Base-by-base conservation (phyloP, 2,888 invertebrate genomes). In the Cephus runcator region DNA sequence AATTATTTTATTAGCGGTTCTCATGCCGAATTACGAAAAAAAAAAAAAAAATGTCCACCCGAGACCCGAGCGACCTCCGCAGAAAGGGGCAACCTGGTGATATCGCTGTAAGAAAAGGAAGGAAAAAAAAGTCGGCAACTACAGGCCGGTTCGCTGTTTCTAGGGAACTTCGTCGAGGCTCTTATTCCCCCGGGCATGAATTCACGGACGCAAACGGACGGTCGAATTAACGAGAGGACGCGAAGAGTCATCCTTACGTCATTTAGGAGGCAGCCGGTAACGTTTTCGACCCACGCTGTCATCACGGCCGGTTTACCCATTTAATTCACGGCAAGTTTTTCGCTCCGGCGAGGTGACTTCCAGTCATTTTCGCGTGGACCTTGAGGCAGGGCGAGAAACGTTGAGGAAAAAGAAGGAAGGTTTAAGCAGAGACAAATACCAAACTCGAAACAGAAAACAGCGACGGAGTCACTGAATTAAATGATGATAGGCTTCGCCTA, bases 1-100 rank as follows among this genome's bases (percentile, higher is more conserved):
- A 90, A 90, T 90, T 90, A 90, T 90, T 90, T 90, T 90, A 91
- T 90, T 89, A 89, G 88, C 89, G 88, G 85, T 87, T 87, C 56
- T 56, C 56, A 56, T 56, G 2, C 56, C 23, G 56, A 56, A 23
- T 56, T 56, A 15, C 23, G 56, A 34, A 34, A 11, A 34, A 34
- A 34, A 33, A 56, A 15, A 23, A 56, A 15, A 23, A 23, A 40
- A 40, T 23, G 23, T 9, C 2, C 23, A 23, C 9, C 56, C 56
- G 23, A 23, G 56, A 56, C 56, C 71, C 6, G 31, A 71, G 12
- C 31, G 31, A 31, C 31, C 71, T 31, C 15, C 31, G 11, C n/a
- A 23, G 56, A 9, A 23, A 15, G 23, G 56, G 56, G 1, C 23
- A 23, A 2, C 9, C 15, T 9, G 23, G 56, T 56, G 23, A 56